phyloP scores from a whole-genome alignment of 2,113 vertebrate genomes.

The Aptenodytes patagonicus region DNA sequence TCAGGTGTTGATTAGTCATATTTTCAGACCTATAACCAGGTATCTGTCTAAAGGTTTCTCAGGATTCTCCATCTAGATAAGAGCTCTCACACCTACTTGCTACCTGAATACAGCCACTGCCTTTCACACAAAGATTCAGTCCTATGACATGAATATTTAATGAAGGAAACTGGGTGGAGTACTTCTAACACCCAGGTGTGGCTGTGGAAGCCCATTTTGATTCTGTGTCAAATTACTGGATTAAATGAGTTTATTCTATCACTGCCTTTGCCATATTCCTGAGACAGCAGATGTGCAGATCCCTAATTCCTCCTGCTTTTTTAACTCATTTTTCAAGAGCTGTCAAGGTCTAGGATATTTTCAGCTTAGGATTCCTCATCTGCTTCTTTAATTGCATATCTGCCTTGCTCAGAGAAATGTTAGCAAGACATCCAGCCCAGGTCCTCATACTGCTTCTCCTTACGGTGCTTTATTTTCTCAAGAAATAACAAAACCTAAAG shows the following conservation, averaged over 20 bases:
- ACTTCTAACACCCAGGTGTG: constrained; percentile 53
- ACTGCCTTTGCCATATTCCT: constrained; percentile 11
- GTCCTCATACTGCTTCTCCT: background rate
- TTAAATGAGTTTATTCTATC: constrained; percentile 50
- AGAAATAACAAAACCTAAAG: background rate
- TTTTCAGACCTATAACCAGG: constrained; percentile 19
- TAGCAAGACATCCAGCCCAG: background rate
- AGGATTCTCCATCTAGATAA: constrained; percentile 65
- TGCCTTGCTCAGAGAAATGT: background rate
- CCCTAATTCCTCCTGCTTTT: background rate
- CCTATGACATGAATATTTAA: constrained; percentile 58
- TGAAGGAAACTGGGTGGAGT: constrained; percentile 53
- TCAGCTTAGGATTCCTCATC: background rate
- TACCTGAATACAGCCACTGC: constrained; percentile 18
- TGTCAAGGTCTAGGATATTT: background rate
- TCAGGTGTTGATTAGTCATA: constrained; percentile 45
- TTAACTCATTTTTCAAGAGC: background rate
- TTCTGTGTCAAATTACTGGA: constrained; percentile 50
- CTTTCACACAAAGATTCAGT: constrained; percentile 52
- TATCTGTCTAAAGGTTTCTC: constrained; percentile 43
- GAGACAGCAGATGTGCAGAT: constrained; percentile 48
- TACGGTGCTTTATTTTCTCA: background rate
- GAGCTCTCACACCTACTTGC: constrained; percentile 66
- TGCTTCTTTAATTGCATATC: background rate
- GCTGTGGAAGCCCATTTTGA: constrained; percentile 48